These are phyloP conservation scores for Sinonovacula constricta DNA, from an alignment of 1,140 invertebrate genomes.

Conservation along the genomic window DNA sequence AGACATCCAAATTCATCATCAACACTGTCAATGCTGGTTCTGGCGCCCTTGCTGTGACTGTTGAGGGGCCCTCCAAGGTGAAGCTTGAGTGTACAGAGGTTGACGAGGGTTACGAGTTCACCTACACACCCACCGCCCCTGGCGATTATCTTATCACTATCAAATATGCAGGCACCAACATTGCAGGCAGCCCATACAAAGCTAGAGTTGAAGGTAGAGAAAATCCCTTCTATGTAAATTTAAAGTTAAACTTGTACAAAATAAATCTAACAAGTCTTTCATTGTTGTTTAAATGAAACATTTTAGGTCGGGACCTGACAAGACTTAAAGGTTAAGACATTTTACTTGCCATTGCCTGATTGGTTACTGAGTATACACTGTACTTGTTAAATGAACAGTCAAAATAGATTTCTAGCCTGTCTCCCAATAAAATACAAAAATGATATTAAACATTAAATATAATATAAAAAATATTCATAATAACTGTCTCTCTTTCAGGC, in stretches of 20 bases:
- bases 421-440: too few species aligned
- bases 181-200: conserved; percentile 96
- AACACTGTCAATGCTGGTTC: conserved; percentile 96
- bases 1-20: conserved; percentile 97
- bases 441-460: too few species aligned
- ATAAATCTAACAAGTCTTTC: too few species aligned
- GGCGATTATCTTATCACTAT: conserved; percentile 97
- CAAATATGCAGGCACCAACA: conserved; percentile 97
- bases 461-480: not conserved
- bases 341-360: too few species aligned
- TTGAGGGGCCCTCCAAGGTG: conserved; percentile 97
- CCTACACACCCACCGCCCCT: conserved; percentile 96
- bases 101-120: conserved; percentile 92
- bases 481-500: conserved; percentile 57
- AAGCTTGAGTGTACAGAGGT: conserved; percentile 90
- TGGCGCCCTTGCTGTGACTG: conserved; percentile 94
- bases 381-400: too few species aligned
- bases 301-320: too few species aligned
- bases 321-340: too few species aligned
- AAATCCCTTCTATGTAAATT: too few species aligned
- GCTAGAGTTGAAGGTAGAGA: conserved; percentile 78
- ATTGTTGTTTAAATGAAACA: too few species aligned
- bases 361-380: too few species aligned
- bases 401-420: too few species aligned
- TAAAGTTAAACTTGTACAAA: too few species aligned